Conservation (phyloP, 2,113 vertebrate species). For the Lamprotornis superbus region DNA sequence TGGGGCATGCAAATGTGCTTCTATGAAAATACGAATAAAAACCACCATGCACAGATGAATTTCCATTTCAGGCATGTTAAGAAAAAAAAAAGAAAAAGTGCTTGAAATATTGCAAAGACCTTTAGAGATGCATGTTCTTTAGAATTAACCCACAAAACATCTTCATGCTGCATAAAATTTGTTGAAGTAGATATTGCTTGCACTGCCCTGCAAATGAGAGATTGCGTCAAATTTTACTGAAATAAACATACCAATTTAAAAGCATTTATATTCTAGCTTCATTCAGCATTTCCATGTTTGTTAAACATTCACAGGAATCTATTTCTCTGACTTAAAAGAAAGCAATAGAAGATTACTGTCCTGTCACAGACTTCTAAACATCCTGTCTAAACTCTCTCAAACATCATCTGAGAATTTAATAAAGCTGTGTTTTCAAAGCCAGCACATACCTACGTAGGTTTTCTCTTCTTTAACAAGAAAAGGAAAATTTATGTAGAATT, state of each 20-base stretch:
- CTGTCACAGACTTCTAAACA: not conserved
- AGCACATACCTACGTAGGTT: not conserved
- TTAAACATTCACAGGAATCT: slow-evolving; percentile 24
- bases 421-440: not conserved
- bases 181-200: not conserved
- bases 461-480: not conserved
- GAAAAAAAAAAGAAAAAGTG: slow-evolving; percentile 42
- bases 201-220: slow-evolving; percentile 18
- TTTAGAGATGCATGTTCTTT: slow-evolving; percentile 36
- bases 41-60: slow-evolving; percentile 55
- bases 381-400: not conserved
- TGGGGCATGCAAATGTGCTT: slow-evolving; percentile 63
- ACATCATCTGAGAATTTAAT: not conserved
- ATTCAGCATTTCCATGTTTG: slow-evolving; percentile 29
- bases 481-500: not conserved
- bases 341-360: not conserved
- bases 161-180: slow-evolving; percentile 25
- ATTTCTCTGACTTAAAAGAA: not conserved
- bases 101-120: slow-evolving; percentile 1
- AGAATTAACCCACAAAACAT: slow-evolving; percentile 37
- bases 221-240: not conserved
- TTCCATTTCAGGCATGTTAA: slow-evolving; percentile 59
- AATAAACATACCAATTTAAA: slow-evolving; percentile 46
- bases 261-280: slow-evolving; percentile 49
- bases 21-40: slow-evolving; percentile 65